Base-by-base conservation (phyloP, 2,888 invertebrate species). In the Drosophila merina region DNA sequence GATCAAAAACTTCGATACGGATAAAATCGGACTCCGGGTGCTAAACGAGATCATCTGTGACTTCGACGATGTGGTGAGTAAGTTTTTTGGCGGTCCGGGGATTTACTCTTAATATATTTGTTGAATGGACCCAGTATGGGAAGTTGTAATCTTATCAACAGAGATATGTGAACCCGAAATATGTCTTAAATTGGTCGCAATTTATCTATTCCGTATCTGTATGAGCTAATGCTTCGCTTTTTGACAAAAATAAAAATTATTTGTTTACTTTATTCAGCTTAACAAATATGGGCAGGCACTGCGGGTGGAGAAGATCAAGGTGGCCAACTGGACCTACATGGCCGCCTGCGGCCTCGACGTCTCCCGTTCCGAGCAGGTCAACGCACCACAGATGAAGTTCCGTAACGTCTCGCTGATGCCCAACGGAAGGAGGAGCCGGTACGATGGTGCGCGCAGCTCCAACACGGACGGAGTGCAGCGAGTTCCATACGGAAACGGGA, bases 271-370 rank as follows among this genome's bases (percentile, higher is more conserved):
- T 40, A 14, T 8, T 0, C 90, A 97, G 59, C 92, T 97, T 4
- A 94, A 95, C 45, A 92, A 93, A 3, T 93, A 94, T 48, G 86
- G 85, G 10, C 86, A 93, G 0, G 92, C 94, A 54, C 92, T 94
- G 64, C 94, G 95, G 81, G 95, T 99, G 7, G 99, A 99, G 91
- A 99, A 99, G 92, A 99, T 99, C 36, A 99, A 99, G 93, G 96
- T 99, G 58, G 97, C 98, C 49, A 98, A 97, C 67, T 97, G 97
- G 94, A 98, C 98, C 0, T 99, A 98, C 87, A 98, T 99, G 98
- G 98, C 98, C 1, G 98, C 98, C 1, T 97, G 97, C 86, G 99
- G 99, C 0, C 93, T 99, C 50, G 96, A 96, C 80, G 95, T 96
- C 0, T 95, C 94, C 31, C 93, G 95, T 54, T 93, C 95, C 62